Evolutionary conservation across 2,888 invertebrate species (phyloP).

Genomic region (Drosophila demipolita): DNA sequence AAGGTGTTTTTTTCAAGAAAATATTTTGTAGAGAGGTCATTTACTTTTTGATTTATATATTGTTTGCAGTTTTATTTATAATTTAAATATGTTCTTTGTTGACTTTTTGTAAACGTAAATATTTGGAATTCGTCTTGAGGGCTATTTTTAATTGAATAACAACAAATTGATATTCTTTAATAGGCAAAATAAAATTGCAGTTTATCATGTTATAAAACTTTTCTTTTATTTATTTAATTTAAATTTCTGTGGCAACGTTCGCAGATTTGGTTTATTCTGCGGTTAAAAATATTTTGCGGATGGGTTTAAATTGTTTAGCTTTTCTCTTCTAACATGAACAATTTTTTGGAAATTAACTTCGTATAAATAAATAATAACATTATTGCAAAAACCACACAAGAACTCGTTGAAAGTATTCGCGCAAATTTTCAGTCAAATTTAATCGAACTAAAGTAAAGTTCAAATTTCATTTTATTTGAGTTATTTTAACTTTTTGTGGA

Average conservation of each 20-base stretch:
- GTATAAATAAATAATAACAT: constrained; percentile 9
- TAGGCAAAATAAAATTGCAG: background rate
- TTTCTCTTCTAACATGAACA: constrained; percentile 21
- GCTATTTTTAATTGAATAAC: background rate
- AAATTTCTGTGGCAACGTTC: constrained; percentile 56
- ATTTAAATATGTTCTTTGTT: background rate
- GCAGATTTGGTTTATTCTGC: constrained; percentile 23
- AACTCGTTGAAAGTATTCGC: background rate
- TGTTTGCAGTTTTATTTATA: background rate
- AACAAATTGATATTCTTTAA: background rate
- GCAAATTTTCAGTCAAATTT: background rate
- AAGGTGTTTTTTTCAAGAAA: background rate
- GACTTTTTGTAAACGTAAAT: background rate
- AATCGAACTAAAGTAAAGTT: constrained; percentile 5
- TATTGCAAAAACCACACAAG: background rate
- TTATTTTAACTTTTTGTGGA: background rate
- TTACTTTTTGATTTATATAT: too few relatives aligned
- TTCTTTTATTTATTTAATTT: constrained; percentile 57
- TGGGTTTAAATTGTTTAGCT: constrained; percentile 47
- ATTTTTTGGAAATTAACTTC: background rate
- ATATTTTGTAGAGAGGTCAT: too few relatives aligned
- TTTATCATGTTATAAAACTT: constrained; percentile 1
- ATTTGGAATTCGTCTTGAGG: background rate
- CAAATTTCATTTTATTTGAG: background rate
- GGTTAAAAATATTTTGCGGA: constrained; percentile 42